phyloP scores from a whole-genome alignment of 1,140 invertebrate genomes.

The Spodoptera litura region DNA sequence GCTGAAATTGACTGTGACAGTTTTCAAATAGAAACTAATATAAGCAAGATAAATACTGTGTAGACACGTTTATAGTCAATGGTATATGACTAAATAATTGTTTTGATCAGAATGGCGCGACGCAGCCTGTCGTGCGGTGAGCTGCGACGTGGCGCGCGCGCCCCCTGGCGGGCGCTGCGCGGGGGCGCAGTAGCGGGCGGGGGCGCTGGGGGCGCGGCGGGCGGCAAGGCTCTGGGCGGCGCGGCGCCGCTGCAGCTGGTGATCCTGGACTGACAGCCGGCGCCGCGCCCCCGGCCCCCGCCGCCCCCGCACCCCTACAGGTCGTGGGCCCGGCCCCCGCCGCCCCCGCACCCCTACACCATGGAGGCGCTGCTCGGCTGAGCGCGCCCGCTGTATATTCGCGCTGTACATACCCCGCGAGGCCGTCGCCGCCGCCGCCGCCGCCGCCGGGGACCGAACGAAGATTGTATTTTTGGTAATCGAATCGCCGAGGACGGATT shows the following conservation, averaged over 20 bases:
- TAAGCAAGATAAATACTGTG: too few relatives aligned
- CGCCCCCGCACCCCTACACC: slow-evolving; percentile 87
- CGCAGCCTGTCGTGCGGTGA: slow-evolving; percentile 93
- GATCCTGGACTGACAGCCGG: slow-evolving; percentile 89
- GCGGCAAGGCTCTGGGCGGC: slow-evolving; percentile 53
- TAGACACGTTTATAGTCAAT: too few relatives aligned
- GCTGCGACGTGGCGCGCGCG: slow-evolving; percentile 94
- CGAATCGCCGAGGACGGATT: slow-evolving; percentile 83
- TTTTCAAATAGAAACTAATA: too few relatives aligned
- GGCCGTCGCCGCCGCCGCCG: slow-evolving; percentile 11
- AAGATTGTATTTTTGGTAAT: slow-evolving; percentile 84
- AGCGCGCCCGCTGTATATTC: slow-evolving; percentile 52
- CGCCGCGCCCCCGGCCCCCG: slow-evolving; percentile 71
- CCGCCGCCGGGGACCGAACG: slow-evolving; percentile 55
- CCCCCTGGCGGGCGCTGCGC: slow-evolving; percentile 93
- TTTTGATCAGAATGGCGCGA: slow-evolving; percentile 90
- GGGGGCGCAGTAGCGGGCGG: slow-evolving; percentile 89
- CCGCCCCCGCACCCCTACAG: slow-evolving; percentile 87
- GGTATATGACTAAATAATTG: neutral
- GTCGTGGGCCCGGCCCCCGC: slow-evolving; percentile 69
- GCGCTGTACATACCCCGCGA: slow-evolving; percentile 41
- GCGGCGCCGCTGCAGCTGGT: slow-evolving; percentile 87
- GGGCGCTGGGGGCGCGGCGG: slow-evolving; percentile 86
- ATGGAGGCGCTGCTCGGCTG: slow-evolving; percentile 88
- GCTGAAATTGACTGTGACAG: too few relatives aligned